Evolutionary conservation across 2,113 vertebrate species (phyloP), one percentile per base, ranked within the genome.

Genomic region (Rhagologus leucostigma): DNA sequence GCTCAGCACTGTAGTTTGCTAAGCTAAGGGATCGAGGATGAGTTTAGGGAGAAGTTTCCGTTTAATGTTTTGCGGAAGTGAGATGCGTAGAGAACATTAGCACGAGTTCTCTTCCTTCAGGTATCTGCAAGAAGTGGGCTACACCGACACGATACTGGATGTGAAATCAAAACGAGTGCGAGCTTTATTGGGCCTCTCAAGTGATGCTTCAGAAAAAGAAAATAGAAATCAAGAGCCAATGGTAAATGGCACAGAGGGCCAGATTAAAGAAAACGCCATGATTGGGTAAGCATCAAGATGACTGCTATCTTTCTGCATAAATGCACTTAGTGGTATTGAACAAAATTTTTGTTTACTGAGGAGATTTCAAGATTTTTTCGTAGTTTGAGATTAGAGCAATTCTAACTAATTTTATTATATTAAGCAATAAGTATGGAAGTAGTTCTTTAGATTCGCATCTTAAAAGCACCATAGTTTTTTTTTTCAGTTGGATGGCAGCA

Each of bases 91-190:
- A 57, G 80, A 87, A 91, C 87, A 75, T 81, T 87, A 94, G 32
- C 94, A 94, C 97, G 92, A 78, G 19, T 95, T 89, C 50, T 95
- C 12, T 97, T 95, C 50, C 46, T 64, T 4, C 97, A 99, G 99
- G 91, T 99, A 99, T 96, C 98, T 99, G 12, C 99, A 99, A 98
- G 99, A 99, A 97, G 99, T 99, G 47, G 99, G 99, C 41, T 99
- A 99, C 96, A 99, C 99, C 0, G 99, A 99, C 97, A 99, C 99
- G 3, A 99, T 99, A 97, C 49, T 99, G 98, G 99, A 99, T 98
- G 99, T 99, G 94, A 99, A 99, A 95, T 99, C 99, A 55, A 99
- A 99, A 97, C 98, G 99, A 64, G 99, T 99, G 30, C 97, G 98
- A 69, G 98, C 98, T n/a, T 98, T 99, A 93, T 90, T 99, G 93